These are phyloP conservation scores for Cydia fagiglandana DNA, from an alignment of 1,140 invertebrate genomes.

Conservation along the genomic window DNA sequence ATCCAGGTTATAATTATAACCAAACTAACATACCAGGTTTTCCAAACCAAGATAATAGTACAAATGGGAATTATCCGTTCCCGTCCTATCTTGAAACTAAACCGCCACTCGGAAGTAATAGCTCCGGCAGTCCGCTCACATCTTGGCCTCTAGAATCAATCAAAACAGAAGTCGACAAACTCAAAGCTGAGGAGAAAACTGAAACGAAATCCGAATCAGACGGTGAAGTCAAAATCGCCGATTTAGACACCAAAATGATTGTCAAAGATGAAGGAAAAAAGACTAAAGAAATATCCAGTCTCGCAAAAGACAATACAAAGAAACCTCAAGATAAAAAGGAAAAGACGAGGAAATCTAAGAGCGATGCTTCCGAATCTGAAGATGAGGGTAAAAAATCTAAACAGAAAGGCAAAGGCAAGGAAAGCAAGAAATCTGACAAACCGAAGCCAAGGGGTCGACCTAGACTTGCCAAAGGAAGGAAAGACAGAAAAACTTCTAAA, in stretches of 20 bases:
- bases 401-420: conserved; percentile 58
- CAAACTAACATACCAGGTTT: conserved; percentile 52
- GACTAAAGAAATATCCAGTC: conserved; percentile 30
- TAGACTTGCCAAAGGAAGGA: conserved; percentile 64
- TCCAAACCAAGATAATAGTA: conserved; percentile 45
- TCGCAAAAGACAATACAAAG: conserved; percentile 37
- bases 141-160: conserved; percentile 70
- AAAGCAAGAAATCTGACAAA: conserved; percentile 63
- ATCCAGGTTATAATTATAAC: conserved; percentile 53
- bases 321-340: conserved; percentile 46
- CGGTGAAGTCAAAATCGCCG: conserved; percentile 79
- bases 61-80: conserved; percentile 49
- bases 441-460: conserved; percentile 58
- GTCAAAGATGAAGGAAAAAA: conserved; percentile 78
- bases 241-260: conserved; percentile 81
- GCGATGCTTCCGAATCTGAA: conserved; percentile 58
- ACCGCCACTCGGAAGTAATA: conserved; percentile 60
- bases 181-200: conserved; percentile 71
- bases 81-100: conserved; percentile 65
- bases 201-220: conserved; percentile 78
- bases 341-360: conserved; percentile 47
- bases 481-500: conserved; percentile 69
- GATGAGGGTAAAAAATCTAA: conserved; percentile 59
- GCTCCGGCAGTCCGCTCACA: conserved; percentile 64
- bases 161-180: conserved; percentile 70